A percentile compares a stretch with the other conserved stretches of the same genome.
These are phyloP conservation scores for Periophthalmodon schlosseri DNA, from an alignment of 2,113 vertebrate genomes.

Conservation along the genomic window DNA sequence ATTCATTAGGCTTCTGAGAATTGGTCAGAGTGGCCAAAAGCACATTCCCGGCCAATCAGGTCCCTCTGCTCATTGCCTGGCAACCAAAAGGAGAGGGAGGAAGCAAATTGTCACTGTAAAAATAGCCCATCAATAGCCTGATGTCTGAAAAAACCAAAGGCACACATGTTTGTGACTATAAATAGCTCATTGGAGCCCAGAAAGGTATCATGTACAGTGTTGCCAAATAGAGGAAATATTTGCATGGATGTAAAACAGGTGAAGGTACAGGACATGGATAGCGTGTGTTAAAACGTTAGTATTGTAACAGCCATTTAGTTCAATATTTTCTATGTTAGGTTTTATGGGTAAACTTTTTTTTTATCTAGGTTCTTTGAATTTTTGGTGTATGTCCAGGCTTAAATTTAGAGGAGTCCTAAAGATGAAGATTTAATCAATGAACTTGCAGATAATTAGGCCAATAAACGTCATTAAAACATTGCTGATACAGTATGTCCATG, in stretches of 20 bases:
- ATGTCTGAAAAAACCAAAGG: slow-evolving; percentile 80
- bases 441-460: no score
- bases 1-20: slow-evolving; percentile 55
- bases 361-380: background rate
- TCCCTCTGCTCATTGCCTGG: slow-evolving; percentile 63
- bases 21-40: slow-evolving; percentile 49
- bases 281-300: background rate
- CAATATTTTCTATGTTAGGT: background rate
- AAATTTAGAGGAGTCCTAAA: background rate
- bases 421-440: background rate
- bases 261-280: background rate
- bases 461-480: background rate
- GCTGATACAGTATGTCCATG: background rate
- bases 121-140: slow-evolving; percentile 81
- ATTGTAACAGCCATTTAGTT: background rate
- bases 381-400: background rate
- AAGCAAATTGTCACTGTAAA: slow-evolving; percentile 78
- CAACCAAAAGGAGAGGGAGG: slow-evolving; percentile 60
- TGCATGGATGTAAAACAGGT: slow-evolving; percentile 60
- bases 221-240: slow-evolving; percentile 67
- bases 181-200: slow-evolving; percentile 79
- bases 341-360: background rate
- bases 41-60: slow-evolving; percentile 61
- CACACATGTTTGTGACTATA: slow-evolving; percentile 83
- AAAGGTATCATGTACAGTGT: slow-evolving; percentile 81